Evolutionary conservation across 2,797 vertebrate genomes (phyloP).

Genomic region (Nasua narica): DNA sequence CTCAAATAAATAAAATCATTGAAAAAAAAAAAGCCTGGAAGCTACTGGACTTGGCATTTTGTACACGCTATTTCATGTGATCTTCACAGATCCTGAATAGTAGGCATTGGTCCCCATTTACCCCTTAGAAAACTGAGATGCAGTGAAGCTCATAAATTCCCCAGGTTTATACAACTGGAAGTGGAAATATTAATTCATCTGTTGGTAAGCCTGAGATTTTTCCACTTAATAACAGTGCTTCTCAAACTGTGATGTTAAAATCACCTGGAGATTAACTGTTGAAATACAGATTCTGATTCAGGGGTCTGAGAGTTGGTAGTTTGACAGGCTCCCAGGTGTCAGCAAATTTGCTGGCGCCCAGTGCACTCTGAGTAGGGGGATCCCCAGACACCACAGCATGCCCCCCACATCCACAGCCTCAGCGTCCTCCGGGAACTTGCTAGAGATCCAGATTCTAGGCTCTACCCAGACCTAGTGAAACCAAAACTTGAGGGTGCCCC

Average conservation of each 20-base stretch:
- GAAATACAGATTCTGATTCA: background rate
- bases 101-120: background rate
- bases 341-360: background rate
- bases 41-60: background rate
- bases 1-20: no score
- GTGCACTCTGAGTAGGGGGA: background rate
- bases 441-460: background rate
- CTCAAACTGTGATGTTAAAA: background rate
- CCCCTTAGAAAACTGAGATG: background rate
- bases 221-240: background rate
- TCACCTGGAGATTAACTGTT: background rate
- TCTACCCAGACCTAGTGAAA: background rate
- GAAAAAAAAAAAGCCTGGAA: background rate
- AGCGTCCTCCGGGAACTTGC: background rate
- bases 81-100: background rate
- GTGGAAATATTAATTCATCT: background rate
- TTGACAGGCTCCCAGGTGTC: background rate
- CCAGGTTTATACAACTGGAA: background rate
- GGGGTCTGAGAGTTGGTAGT: background rate
- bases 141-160: background rate
- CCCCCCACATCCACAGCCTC: fast-evolving
- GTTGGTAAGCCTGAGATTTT: background rate
- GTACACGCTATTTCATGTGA: background rate
- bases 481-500: background rate
- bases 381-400: fast-evolving